Percentiles rank a stretch among this genome's conserved stretches.
Evolutionary conservation across 2,113 vertebrate genomes (phyloP).

Genomic region (Phoenicopterus ruber): DNA sequence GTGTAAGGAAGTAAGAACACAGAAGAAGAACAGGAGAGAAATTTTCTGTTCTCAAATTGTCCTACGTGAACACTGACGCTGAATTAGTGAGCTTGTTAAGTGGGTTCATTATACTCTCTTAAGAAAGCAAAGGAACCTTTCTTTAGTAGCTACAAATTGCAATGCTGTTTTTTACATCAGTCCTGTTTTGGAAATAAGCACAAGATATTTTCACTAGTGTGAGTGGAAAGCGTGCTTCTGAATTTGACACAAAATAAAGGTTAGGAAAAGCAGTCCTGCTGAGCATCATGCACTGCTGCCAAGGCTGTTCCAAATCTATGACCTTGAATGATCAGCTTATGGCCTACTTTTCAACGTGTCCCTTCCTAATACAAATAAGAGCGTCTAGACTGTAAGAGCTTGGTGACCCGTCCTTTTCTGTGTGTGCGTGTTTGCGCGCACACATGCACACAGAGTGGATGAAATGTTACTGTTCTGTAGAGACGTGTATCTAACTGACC

Average conservation of each 20-base stretch:
- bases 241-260: not conserved
- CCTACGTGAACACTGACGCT: not conserved
- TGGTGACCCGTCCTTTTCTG: not conserved
- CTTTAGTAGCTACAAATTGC: not conserved
- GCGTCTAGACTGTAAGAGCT: not conserved
- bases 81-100: not conserved
- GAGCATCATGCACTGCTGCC: not conserved
- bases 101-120: not conserved
- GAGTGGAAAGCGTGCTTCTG: not conserved
- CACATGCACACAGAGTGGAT: not conserved
- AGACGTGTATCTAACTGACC: not conserved
- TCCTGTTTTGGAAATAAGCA: not conserved
- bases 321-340: slow-evolving; percentile 17
- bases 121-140: not conserved
- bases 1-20: not conserved
- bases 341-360: not conserved
- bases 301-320: not conserved
- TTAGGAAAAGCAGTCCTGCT: not conserved
- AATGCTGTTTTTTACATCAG: not conserved
- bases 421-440: accelerated
- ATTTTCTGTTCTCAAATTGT: not conserved
- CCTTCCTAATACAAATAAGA: not conserved
- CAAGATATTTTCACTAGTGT: not conserved
- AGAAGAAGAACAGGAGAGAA: not conserved
- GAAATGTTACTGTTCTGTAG: not conserved